Conservation (phyloP, 2,797 vertebrate species). For the Labroides dimidiatus region DNA sequence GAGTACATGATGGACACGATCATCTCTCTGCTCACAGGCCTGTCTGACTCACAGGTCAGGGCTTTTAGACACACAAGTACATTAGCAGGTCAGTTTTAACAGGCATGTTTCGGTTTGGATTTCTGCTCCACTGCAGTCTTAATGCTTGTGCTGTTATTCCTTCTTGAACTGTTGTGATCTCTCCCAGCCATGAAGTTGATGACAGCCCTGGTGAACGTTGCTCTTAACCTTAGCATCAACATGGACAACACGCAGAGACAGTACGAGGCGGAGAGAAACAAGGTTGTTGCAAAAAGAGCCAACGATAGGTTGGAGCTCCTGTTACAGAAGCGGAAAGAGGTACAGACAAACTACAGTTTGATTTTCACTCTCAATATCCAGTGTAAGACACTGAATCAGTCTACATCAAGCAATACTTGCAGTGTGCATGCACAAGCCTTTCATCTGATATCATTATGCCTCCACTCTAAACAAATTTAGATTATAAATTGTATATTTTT, state of each 20-base stretch:
- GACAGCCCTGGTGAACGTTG: slow-evolving; percentile 97
- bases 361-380: no score
- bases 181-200: slow-evolving; percentile 91
- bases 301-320: slow-evolving; percentile 94
- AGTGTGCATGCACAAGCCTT: no score
- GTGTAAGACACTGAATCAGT: no score
- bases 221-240: slow-evolving; percentile 97
- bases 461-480: no score
- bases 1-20: slow-evolving; percentile 99
- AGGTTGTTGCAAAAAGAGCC: slow-evolving; percentile 94
- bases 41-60: slow-evolving; percentile 97
- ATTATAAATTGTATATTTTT: no score
- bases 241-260: slow-evolving; percentile 99
- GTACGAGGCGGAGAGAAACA: slow-evolving; percentile 96
- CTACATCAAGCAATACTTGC: no score
- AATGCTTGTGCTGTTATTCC: background rate
- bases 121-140: background rate
- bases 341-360: slow-evolving; percentile 62
- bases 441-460: no score
- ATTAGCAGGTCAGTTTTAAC: slow-evolving; percentile 66
- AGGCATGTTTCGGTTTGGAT: background rate
- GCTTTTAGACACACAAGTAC: slow-evolving; percentile 91
- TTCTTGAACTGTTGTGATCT: background rate
- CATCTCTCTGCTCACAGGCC: slow-evolving; percentile 96
- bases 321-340: slow-evolving; percentile 97